A percentile compares a stretch with the other conserved stretches of the same genome.
Evolutionary conservation across 1,140 invertebrate genomes (phyloP).

Genomic region (Sipha flava): DNA sequence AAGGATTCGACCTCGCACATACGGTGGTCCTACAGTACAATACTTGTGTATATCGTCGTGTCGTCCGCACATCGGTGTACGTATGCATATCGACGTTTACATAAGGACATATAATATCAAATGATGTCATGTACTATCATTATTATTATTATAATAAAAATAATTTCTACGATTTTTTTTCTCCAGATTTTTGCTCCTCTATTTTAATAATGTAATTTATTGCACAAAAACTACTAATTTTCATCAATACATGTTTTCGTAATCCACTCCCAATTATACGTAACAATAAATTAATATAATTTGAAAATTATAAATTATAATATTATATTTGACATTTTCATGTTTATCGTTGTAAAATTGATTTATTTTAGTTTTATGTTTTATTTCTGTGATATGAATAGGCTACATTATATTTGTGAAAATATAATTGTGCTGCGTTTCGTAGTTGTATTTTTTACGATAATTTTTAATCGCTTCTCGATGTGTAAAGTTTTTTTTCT

Average conservation of each 20-base stretch:
- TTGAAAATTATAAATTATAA: not conserved
- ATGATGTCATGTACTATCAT: too few relatives aligned
- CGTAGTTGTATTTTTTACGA: not conserved
- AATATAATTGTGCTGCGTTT: not conserved
- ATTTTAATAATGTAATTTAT: not conserved
- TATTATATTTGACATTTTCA: not conserved
- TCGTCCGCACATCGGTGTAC: too few relatives aligned
- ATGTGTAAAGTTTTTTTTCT: not conserved
- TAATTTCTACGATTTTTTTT: not conserved
- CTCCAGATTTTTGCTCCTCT: not conserved
- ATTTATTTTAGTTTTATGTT: constrained; percentile 23
- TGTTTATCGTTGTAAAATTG: not conserved
- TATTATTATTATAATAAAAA: not conserved
- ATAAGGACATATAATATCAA: too few relatives aligned
- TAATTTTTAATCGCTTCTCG: not conserved
- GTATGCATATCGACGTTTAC: too few relatives aligned
- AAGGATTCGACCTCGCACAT: too few relatives aligned
- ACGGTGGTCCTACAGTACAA: too few relatives aligned
- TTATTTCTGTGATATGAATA: constrained; percentile 31
- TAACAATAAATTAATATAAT: too few relatives aligned
- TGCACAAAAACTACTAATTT: constrained; percentile 10
- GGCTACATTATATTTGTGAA: not conserved
- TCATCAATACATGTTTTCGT: not conserved
- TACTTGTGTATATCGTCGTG: too few relatives aligned
- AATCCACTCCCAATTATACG: not conserved